Evolutionary conservation across 2,888 invertebrate genomes (phyloP).

Genomic region (Halictus ligatus): DNA sequence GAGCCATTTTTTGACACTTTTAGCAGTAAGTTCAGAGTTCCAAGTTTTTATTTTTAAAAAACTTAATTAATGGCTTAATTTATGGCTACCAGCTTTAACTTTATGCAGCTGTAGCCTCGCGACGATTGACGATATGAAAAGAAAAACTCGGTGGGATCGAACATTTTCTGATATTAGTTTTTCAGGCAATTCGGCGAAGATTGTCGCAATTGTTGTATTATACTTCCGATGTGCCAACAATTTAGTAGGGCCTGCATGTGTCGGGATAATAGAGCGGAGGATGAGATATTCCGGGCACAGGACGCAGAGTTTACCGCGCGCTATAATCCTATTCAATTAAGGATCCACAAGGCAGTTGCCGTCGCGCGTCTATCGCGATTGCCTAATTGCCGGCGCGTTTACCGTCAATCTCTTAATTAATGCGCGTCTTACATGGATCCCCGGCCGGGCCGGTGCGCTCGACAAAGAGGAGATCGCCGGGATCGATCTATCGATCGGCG

Average conservation of each 20-base stretch:
- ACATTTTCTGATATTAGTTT: no score
- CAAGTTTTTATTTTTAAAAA: no score
- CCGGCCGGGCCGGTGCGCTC: neutral
- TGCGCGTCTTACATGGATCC: slow-evolving; percentile 59
- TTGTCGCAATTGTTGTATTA: neutral
- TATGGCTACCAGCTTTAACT: no score
- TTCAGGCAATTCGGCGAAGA: neutral
- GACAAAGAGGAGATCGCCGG: slow-evolving; percentile 53
- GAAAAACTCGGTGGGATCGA: no score
- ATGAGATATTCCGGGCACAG: neutral
- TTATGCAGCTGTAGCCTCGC: no score
- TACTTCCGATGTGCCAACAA: neutral
- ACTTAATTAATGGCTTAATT: no score
- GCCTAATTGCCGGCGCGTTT: slow-evolving; percentile 69
- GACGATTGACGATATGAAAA: no score
- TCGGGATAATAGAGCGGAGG: neutral
- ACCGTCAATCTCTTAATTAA: slow-evolving; percentile 70
- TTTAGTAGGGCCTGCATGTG: neutral
- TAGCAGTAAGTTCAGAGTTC: no score
- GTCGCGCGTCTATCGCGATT: slow-evolving; percentile 64
- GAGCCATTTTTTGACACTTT: no score
- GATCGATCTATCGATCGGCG: slow-evolving; percentile 46
- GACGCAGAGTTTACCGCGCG: slow-evolving; percentile 49
- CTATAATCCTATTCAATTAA: slow-evolving; percentile 69
- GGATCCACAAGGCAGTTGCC: slow-evolving; percentile 54